These are phyloP conservation scores for Acanthaster planci DNA, from an alignment of 35 echinoderm and acorn worm species.

Conservation along the genomic window DNA sequence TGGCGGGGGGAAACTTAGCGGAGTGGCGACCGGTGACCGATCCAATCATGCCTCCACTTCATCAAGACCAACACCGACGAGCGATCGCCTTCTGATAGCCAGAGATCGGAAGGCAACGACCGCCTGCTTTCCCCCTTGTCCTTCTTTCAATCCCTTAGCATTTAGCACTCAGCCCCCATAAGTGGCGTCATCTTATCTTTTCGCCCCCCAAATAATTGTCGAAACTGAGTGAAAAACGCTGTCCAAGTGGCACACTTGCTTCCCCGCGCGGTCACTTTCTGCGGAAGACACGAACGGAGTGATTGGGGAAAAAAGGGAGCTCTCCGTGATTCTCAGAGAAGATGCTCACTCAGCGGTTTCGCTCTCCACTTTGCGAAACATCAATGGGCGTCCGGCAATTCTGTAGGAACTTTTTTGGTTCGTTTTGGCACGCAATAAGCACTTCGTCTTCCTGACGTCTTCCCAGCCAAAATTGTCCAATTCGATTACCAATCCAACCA, in stretches of 20 bases:
- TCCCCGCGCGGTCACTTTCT: background rate
- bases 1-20: background rate
- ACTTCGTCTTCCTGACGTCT: background rate
- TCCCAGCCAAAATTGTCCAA: background rate
- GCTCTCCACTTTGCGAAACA: background rate
- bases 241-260: background rate
- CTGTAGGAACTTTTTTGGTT: background rate
- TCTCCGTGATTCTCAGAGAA: background rate
- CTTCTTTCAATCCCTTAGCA: background rate
- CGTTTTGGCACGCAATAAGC: background rate
- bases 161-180: conserved; percentile 4
- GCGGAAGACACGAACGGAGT: background rate
- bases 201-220: background rate
- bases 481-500: background rate
- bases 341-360: background rate
- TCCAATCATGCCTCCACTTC: background rate
- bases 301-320: background rate
- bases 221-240: conserved; percentile 16
- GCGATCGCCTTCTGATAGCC: conserved; percentile 18
- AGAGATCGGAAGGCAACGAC: background rate
- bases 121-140: background rate
- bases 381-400: background rate
- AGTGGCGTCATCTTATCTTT: conserved; percentile 9
- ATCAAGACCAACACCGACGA: conserved; percentile 1
- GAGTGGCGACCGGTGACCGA: background rate